Percentiles rank a stretch among this genome's conserved stretches.
Conservation (phyloP, 2,888 invertebrate genomes). For the Lutraria lutraria region DNA sequence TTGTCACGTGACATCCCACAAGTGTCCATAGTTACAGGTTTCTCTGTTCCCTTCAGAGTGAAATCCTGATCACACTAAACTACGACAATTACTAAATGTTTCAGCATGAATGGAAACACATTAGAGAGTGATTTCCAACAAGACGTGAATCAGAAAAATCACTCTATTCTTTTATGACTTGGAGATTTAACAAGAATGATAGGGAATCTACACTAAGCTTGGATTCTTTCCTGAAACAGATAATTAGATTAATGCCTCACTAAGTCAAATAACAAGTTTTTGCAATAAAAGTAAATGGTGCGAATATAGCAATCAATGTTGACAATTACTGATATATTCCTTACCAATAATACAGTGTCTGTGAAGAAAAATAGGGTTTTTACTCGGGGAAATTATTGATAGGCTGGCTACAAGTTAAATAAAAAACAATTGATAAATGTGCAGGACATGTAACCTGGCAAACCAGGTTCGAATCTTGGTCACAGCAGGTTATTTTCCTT, state of each 20-base stretch:
- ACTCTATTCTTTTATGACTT: conserved; percentile 9
- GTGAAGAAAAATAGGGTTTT: background rate
- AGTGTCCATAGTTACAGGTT: too few species aligned
- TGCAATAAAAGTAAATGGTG: conserved; percentile 50
- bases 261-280: conserved; percentile 52
- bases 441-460: too few species aligned
- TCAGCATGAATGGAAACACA: conserved; percentile 7
- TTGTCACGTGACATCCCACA: too few species aligned
- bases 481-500: too few species aligned
- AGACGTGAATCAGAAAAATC: conserved; percentile 4
- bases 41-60: too few species aligned
- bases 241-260: conserved; percentile 43
- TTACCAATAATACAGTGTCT: background rate
- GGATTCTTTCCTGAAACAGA: conserved; percentile 31
- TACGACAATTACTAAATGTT: background rate
- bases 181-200: conserved; percentile 20
- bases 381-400: background rate
- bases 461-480: too few species aligned
- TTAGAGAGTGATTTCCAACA: conserved; percentile 9
- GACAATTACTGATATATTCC: conserved; percentile 38
- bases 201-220: conserved; percentile 27
- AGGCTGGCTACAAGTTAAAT: background rate
- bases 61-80: background rate
- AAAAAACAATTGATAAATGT: too few species aligned
- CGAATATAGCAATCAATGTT: conserved; percentile 31